Percentiles rank a stretch among this genome's conserved stretches.
These are phyloP conservation scores for Monochamus alternatus DNA, from an alignment of 2,888 invertebrate species.

Conservation along the genomic window DNA sequence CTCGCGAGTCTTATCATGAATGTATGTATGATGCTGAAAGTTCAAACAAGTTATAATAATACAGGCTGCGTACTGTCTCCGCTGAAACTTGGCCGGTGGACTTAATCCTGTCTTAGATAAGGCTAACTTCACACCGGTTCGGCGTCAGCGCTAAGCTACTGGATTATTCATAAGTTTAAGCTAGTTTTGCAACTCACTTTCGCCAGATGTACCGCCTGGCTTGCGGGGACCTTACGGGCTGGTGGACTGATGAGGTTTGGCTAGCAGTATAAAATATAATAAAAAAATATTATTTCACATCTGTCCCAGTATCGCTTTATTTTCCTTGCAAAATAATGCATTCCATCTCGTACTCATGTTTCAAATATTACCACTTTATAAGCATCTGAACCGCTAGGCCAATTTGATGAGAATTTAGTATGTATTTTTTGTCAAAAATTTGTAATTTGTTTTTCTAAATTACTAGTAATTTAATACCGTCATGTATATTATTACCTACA, in stretches of 20 bases:
- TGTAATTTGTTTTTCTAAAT: too few relatives aligned
- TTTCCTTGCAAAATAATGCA: too few relatives aligned
- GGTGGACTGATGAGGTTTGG: neutral
- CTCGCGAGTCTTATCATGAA: slow-evolving; percentile 64
- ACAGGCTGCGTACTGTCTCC: slow-evolving; percentile 59
- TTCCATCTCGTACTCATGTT: too few relatives aligned
- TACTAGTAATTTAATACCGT: too few relatives aligned
- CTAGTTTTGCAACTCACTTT: slow-evolving; percentile 68
- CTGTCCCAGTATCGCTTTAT: too few relatives aligned
- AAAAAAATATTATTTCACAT: too few relatives aligned
- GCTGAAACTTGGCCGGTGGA: slow-evolving; percentile 63
- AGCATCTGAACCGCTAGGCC: too few relatives aligned
- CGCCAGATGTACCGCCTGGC: slow-evolving; percentile 56
- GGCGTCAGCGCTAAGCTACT: slow-evolving; percentile 68
- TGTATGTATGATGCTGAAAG: slow-evolving; percentile 67
- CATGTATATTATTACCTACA: too few relatives aligned
- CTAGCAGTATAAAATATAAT: neutral
- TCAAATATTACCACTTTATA: too few relatives aligned
- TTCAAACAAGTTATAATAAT: slow-evolving; percentile 67
- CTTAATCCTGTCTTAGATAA: slow-evolving; percentile 70
- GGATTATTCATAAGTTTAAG: slow-evolving; percentile 70
- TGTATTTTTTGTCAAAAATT: too few relatives aligned
- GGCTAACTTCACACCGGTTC: slow-evolving; percentile 68
- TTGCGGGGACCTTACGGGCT: slow-evolving; percentile 15
- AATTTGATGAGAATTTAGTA: too few relatives aligned